phyloP scores from a whole-genome alignment of 2,113 vertebrate species.

The Tamias sibiricus region DNA sequence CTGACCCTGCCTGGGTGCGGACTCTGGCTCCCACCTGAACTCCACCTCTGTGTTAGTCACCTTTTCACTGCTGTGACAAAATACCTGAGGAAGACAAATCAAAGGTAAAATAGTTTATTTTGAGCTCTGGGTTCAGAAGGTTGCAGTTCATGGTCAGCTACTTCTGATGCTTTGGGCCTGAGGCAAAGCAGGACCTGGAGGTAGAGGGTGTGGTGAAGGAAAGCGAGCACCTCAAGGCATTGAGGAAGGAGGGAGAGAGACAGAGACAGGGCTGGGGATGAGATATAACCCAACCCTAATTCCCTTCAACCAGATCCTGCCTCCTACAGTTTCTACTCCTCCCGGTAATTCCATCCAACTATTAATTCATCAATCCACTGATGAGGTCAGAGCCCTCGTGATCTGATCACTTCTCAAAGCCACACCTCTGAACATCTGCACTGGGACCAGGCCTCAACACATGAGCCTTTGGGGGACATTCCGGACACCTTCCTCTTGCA shows the following conservation, averaged over 20 bases:
- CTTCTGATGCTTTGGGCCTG: not conserved
- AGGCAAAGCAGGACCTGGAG: not conserved
- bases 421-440: not conserved
- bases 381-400: not conserved
- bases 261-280: not conserved
- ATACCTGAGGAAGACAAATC: no score
- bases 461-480: no score
- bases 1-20: no score
- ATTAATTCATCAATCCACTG: not conserved
- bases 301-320: not conserved
- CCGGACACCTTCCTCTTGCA: not conserved
- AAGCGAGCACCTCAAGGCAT: no score
- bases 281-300: not conserved
- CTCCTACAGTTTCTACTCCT: not conserved
- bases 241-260: not conserved
- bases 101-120: not conserved
- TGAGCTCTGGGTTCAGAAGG: not conserved
- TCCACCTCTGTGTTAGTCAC: no score
- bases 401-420: not conserved
- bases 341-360: not conserved
- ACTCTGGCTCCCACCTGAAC: not conserved
- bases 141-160: not conserved
- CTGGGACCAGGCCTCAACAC: not conserved
- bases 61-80: no score
- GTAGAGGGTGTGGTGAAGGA: not conserved